Conservation (phyloP, 2,888 invertebrate species). For the Villa cingulata region DNA sequence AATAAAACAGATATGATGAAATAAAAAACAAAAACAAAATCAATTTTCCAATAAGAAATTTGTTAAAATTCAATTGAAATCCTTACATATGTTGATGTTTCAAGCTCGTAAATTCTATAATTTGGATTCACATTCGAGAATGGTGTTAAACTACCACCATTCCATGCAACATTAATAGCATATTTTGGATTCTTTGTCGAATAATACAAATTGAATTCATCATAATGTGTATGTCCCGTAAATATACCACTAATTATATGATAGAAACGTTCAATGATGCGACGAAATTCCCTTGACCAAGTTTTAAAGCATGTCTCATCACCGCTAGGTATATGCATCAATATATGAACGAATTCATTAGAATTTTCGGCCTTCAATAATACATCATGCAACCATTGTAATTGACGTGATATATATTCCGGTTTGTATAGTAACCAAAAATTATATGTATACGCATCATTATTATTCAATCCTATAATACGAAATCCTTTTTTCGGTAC, state of each 20-base stretch:
- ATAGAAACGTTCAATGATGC: conserved; percentile 56
- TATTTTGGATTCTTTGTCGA: conserved; percentile 25
- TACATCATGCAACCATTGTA: conserved; percentile 67
- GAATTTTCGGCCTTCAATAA: conserved; percentile 57
- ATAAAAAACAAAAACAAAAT: background rate
- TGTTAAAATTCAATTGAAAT: background rate
- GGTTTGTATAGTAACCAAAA: conserved; percentile 59
- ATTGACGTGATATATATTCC: conserved; percentile 56
- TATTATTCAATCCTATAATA: conserved; percentile 66
- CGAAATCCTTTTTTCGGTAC: conserved; percentile 53
- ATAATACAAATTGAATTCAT: conserved; percentile 60
- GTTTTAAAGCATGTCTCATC: conserved; percentile 48
- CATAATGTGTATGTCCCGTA: conserved; percentile 68
- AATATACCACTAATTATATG: conserved; percentile 64
- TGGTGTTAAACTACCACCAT: conserved; percentile 70
- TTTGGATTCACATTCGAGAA: conserved; percentile 65
- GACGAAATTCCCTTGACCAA: conserved; percentile 59
- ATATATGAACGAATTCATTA: conserved; percentile 65
- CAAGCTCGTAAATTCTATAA: conserved; percentile 59
- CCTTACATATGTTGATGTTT: conserved; percentile 45
- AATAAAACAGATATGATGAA: background rate
- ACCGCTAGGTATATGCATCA: conserved; percentile 73
- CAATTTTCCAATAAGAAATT: no score
- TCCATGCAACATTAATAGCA: conserved; percentile 58
- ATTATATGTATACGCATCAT: conserved; percentile 45